A percentile compares a stretch with the other conserved stretches of the same genome.
phyloP scores from a whole-genome alignment of 2,888 invertebrate species.

The Hoplodrina blanda region DNA sequence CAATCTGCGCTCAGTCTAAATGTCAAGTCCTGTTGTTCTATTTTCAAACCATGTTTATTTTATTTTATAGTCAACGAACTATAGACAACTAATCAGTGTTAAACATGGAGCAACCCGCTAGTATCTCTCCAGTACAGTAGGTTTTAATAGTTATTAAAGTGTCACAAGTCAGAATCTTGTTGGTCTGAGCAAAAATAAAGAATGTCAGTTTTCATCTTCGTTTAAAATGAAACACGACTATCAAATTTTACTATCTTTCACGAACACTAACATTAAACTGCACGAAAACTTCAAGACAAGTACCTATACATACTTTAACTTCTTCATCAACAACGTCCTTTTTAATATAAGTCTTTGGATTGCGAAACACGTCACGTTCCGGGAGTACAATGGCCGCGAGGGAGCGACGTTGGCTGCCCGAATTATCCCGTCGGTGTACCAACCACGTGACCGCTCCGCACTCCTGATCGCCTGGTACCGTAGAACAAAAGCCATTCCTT shows the following conservation, averaged over 20 bases:
- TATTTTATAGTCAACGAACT: too few species aligned
- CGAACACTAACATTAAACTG: constrained; percentile 1
- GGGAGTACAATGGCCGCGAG: constrained; percentile 66
- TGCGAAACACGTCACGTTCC: constrained; percentile 76
- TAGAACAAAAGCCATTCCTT: constrained; percentile 65
- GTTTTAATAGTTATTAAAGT: background rate
- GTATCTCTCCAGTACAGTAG: background rate
- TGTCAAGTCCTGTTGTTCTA: too few species aligned
- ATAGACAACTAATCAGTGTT: too few species aligned
- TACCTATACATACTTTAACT: constrained; percentile 39
- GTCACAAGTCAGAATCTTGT: background rate
- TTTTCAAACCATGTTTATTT: too few species aligned
- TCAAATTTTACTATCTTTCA: too few species aligned
- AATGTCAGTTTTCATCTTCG: too few species aligned
- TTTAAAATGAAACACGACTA: too few species aligned
- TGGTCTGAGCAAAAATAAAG: background rate
- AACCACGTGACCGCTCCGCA: constrained; percentile 70
- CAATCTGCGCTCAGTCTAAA: too few species aligned
- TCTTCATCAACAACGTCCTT: constrained; percentile 69
- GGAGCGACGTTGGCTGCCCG: constrained; percentile 61
- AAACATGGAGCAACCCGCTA: too few species aligned
- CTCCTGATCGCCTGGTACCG: constrained; percentile 67
- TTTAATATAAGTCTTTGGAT: constrained; percentile 70
- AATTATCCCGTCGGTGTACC: constrained; percentile 69
- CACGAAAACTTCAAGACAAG: constrained; percentile 34